Evolutionary conservation across 2,113 vertebrate species (phyloP), one percentile per base, ranked within the genome.

Genomic region (Cairina moschata): DNA sequence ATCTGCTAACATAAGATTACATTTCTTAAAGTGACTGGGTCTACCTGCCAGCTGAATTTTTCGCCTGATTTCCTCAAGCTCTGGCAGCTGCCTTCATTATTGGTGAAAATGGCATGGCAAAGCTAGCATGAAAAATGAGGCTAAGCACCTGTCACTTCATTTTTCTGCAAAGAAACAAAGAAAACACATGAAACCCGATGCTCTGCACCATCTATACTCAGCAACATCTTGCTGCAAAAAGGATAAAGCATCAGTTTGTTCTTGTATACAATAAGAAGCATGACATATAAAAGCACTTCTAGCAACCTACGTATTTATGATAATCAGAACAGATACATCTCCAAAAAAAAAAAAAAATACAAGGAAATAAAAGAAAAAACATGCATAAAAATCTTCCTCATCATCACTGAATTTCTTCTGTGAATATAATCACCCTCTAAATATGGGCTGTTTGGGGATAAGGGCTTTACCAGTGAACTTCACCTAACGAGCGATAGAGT

Each of bases 11-110:
- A 96, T 88, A 94, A 96, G 95, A 96, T 97, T 97, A 96, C 93
- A 91, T 97, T 97, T 96, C 95, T 95, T 97, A 93, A 97, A 97
- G 95, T 96, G 95, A 75, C 93, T 95, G 90, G 79, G 83, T 93
- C 89, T 97, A 97, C 96, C 96, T 98, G 97, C 97, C 97, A 97
- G 96, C 95, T 95, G 95, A 97, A 96, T 97, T 97, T 97, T 96
- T 96, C 60, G 95, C 95, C 95, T 92, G 93, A 96, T 95, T 97
- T 97, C 90, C 83, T 96, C 91, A 87, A 92, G 85, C 94, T 97
- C 96, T 95, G 96, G 95, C 97, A 96, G 95, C 91, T 96, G 94
- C 92, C 91, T 97, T 96, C 95, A 90, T 97, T 97, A 97, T 88
- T 96, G 87, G 95, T 95, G 91, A 95, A 96, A 97, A 95, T 78